phyloP scores from a whole-genome alignment of 2,888 invertebrate species.

The Ischnus inquisitorius region DNA sequence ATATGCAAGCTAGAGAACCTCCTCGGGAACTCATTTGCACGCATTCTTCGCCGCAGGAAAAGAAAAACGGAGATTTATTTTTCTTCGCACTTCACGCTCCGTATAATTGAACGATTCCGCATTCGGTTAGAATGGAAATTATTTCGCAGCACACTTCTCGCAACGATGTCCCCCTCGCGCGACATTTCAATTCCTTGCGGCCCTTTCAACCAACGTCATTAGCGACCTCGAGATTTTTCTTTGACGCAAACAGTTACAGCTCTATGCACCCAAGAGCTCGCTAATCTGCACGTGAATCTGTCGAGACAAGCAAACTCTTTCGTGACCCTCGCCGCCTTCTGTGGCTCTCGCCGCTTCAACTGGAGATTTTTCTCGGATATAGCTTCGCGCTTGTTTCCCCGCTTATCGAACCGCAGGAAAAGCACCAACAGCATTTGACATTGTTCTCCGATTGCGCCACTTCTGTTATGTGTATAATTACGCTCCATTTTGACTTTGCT shows the following conservation, averaged over 20 bases:
- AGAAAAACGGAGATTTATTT: neutral
- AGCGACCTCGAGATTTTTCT: conserved; percentile 52
- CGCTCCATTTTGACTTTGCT: neutral
- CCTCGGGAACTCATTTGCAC: conserved; percentile 21
- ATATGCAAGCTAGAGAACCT: neutral
- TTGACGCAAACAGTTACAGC: conserved; percentile 20
- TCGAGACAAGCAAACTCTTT: conserved; percentile 43
- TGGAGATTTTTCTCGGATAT: conserved; percentile 41
- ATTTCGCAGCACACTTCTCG: neutral
- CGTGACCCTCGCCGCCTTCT: conserved; percentile 6
- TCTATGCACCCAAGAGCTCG: neutral
- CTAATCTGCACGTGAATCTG: conserved; percentile 34
- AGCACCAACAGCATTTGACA: neutral
- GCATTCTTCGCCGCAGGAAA: neutral
- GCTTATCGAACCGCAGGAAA: conserved; percentile 4
- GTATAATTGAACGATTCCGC: neutral
- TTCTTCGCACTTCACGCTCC: neutral
- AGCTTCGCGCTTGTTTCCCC: conserved; percentile 1
- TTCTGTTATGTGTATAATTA: neutral
- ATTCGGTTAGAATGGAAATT: neutral
- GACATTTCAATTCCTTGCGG: neutral
- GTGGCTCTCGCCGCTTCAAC: neutral
- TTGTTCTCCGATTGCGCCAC: neutral
- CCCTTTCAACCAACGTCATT: conserved; percentile 56
- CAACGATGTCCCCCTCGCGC: neutral